Conservation (phyloP, 2,797 vertebrate genomes). For the Dendrocincla fuliginosa region DNA sequence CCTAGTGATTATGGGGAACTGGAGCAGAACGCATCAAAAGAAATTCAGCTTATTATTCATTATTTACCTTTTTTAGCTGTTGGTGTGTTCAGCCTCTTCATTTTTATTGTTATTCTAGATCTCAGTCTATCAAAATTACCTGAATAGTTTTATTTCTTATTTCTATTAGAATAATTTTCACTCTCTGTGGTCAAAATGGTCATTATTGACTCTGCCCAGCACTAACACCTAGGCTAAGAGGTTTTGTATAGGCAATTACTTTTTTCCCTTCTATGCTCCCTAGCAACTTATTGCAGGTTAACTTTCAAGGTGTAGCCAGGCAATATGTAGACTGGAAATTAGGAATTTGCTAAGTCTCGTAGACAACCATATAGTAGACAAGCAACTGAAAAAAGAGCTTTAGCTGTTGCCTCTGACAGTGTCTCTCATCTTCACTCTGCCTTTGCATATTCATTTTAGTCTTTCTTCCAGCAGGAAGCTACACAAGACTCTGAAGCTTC, state of each 20-base stretch:
- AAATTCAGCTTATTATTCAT: slow-evolving; percentile 5
- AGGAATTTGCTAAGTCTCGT: not conserved
- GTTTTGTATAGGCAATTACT: not conserved
- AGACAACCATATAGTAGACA: not conserved
- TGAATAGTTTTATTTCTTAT: not conserved
- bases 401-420: not conserved
- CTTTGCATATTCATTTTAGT: not conserved
- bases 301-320: not conserved
- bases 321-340: not conserved
- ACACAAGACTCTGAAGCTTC: not conserved
- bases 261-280: not conserved
- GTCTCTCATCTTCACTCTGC: not conserved
- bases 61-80: not conserved
- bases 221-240: not conserved
- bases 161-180: not conserved
- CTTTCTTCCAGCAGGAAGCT: not conserved
- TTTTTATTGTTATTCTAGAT: slow-evolving; percentile 17
- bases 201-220: not conserved
- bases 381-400: not conserved
- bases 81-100: not conserved
- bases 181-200: not conserved
- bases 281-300: not conserved
- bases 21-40: slow-evolving; percentile 3
- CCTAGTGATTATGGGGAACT: slow-evolving; percentile 17
- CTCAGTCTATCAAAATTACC: not conserved